Evolutionary conservation across 2,797 vertebrate genomes (phyloP).

Genomic region (Capromys pilorides): DNA sequence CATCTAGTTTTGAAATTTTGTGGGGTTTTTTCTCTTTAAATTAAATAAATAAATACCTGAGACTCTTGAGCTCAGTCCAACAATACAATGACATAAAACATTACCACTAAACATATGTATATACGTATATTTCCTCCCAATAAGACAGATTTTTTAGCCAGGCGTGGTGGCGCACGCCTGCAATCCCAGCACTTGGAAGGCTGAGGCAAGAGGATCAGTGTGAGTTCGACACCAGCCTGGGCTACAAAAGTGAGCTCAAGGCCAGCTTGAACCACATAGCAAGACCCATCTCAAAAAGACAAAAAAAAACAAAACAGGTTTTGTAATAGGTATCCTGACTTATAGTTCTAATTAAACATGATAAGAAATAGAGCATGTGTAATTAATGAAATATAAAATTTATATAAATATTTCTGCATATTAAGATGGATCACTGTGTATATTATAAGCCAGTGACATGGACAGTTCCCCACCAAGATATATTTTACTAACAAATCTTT

Average conservation of each 20-base stretch:
- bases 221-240: no score
- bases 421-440: neutral
- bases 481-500: neutral
- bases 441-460: neutral
- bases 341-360: slow-evolving; percentile 15
- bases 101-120: slow-evolving; percentile 15
- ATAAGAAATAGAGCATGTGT: neutral
- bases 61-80: neutral
- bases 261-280: no score
- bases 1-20: no score
- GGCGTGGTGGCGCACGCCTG: no score
- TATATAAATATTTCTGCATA: neutral
- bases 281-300: no score
- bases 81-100: neutral
- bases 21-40: no score
- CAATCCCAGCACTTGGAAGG: no score
- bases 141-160: no score
- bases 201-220: no score
- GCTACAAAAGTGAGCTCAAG: no score
- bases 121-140: slow-evolving; percentile 18
- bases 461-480: neutral
- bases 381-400: slow-evolving; percentile 32
- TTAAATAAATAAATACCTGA: neutral
- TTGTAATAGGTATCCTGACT: slow-evolving; percentile 1
- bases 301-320: no score